Evolutionary conservation across 2,888 invertebrate genomes (phyloP).

Genomic region (Dolichomitus sp.): DNA sequence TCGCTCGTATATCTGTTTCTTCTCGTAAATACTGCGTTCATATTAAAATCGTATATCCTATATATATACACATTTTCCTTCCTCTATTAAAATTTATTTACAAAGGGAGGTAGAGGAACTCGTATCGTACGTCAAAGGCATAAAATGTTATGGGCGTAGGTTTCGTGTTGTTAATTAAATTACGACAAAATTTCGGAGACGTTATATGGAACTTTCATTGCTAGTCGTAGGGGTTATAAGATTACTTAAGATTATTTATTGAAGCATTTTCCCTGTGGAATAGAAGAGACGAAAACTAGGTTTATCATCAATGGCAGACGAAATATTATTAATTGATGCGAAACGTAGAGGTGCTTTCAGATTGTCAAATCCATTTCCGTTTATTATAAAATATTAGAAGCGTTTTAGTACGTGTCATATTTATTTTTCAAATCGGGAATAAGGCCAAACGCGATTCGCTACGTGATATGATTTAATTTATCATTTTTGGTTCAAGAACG

Average conservation of each 20-base stretch:
- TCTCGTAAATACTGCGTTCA: conserved; percentile 40
- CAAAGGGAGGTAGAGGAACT: background rate
- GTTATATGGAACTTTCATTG: background rate
- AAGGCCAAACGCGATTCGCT: too few relatives aligned
- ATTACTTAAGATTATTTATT: background rate
- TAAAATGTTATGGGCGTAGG: background rate
- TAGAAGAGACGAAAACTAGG: background rate
- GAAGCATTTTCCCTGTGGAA: background rate
- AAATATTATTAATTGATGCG: background rate
- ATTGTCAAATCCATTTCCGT: too few relatives aligned
- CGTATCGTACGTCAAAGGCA: conserved; percentile 18
- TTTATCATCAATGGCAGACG: background rate
- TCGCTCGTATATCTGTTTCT: conserved; percentile 29
- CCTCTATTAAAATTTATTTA: conserved; percentile 33
- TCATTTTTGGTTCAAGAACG: too few relatives aligned
- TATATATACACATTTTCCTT: background rate
- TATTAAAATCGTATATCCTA: conserved; percentile 38
- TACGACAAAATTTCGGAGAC: background rate
- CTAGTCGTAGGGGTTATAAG: background rate
- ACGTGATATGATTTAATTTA: too few relatives aligned
- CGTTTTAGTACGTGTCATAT: too few relatives aligned
- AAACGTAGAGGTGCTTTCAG: too few relatives aligned
- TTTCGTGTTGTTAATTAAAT: conserved; percentile 23
- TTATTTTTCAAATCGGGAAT: too few relatives aligned
- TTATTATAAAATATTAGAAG: too few relatives aligned